Conservation (phyloP, 1,140 invertebrate genomes). For the Aphaenogaster ashmeadi region DNA sequence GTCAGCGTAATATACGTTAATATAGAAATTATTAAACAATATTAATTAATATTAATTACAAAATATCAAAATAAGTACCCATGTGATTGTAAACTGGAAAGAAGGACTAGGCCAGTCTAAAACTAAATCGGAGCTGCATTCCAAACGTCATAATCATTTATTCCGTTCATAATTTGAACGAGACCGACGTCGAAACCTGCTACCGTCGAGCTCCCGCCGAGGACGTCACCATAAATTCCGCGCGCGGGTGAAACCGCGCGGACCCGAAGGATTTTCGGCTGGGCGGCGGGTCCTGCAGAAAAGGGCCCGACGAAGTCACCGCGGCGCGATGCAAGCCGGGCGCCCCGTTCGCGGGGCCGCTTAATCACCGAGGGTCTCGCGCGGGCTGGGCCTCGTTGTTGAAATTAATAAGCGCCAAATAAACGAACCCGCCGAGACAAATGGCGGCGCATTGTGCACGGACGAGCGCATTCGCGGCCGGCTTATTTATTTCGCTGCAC, state of each 20-base stretch:
- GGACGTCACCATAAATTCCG: conserved; percentile 53
- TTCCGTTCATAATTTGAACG: conserved; percentile 47
- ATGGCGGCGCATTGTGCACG: conserved; percentile 75
- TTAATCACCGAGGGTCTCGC: conserved; percentile 70
- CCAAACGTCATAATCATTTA: neutral
- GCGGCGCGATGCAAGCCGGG: conserved; percentile 4
- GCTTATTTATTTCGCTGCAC: conserved; percentile 73
- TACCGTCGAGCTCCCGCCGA: conserved; percentile 51
- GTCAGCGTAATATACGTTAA: neutral
- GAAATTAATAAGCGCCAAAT: conserved; percentile 79
- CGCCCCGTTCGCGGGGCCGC: conserved; percentile 25
- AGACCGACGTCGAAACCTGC: conserved; percentile 33
- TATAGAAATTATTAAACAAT: neutral
- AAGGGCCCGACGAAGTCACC: conserved; percentile 9
- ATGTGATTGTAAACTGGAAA: neutral
- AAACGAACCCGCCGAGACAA: conserved; percentile 77
- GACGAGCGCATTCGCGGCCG: conserved; percentile 59
- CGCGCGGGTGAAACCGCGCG: conserved; percentile 60
- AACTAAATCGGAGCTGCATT: neutral
- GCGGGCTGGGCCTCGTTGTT: conserved; percentile 69
- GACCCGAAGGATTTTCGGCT: neutral
- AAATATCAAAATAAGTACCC: neutral
- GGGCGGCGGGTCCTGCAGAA: neutral
- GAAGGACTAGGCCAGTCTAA: too few species aligned
- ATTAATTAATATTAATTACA: neutral